Base-by-base conservation (phyloP, 2,797 vertebrate species). In the Kryptopterus vitreolus region DNA sequence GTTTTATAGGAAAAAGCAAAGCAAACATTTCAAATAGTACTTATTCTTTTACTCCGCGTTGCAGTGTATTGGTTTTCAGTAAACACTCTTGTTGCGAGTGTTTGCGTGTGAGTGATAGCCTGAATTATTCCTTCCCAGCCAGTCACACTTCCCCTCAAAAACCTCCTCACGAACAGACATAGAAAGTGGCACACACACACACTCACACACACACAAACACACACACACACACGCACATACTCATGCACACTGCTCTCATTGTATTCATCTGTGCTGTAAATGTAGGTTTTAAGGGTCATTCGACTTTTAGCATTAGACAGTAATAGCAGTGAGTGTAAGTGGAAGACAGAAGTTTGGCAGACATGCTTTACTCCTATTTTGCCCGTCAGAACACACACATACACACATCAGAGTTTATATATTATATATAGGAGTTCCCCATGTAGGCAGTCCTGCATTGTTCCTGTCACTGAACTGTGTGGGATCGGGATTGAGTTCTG, bases 81-180 rank as follows among this genome's bases (percentile, higher is more conserved):
- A 46, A 24, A 13, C 38, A 68, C 12, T 26, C 4, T 48, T 63
- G 59, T 29, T 31, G 50, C 38, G 10, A 1, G 50, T 26, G 26
- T 48, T 50, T 52, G 13, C 58, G 50, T 66, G 33, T 50, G 24
- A 29, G 55, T 0, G 65, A 71, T 59, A 82, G 26, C 70, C 72
- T 43, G 58, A 35, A 58, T 84, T 81, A 81, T 83, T 58, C 59
- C 82, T 77, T 79, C 83, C 35, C 69, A 35, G 8, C 66, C 59
- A 38, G 83, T 82, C 46, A 71, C 77, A 62, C 81, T 43, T 12
- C 20, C 65, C 58, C 48, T 74, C 43, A 18, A 78, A 82, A 81
- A 33, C 22, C 57, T 46, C 20, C 7, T 78, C 33, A 66, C 0
- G 13, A 66, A 11, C 35, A 22, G 52, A 61, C 46, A 78, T 43